These are phyloP conservation scores for Rattus norvegicus DNA, from an alignment of 2,113 vertebrate species.

Conservation along the genomic window DNA sequence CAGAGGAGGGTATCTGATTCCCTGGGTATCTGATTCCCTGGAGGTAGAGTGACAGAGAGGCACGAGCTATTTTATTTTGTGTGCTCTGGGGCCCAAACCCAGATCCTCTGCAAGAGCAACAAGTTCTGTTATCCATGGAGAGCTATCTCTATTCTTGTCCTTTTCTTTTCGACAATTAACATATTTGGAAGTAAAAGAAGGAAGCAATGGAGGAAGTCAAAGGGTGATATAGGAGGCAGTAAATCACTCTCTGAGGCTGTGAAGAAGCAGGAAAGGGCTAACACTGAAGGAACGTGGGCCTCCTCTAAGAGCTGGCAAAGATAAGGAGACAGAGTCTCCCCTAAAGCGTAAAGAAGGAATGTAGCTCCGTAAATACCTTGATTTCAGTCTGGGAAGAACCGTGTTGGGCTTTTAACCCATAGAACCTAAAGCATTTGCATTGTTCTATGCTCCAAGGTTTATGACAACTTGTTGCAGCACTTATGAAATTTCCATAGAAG, in stretches of 20 bases:
- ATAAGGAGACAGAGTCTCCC: background rate
- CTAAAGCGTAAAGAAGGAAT: no score
- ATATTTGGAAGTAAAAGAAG: background rate
- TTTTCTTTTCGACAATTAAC: background rate
- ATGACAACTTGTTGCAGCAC: background rate
- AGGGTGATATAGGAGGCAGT: background rate
- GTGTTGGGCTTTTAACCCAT: background rate
- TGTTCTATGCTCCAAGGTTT: background rate
- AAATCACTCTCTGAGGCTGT: background rate
- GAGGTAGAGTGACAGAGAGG: no score
- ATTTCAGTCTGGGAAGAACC: background rate
- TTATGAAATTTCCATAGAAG: background rate
- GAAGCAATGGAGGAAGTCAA: background rate
- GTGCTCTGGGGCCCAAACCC: background rate
- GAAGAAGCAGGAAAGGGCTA: background rate
- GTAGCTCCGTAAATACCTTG: background rate
- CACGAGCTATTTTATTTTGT: background rate
- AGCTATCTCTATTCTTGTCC: background rate
- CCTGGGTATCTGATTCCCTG: background rate
- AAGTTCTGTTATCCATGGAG: no score
- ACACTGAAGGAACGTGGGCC: background rate
- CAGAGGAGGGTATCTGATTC: background rate
- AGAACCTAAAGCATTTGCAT: background rate
- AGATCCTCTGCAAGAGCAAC: background rate
- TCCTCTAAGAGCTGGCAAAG: background rate